Evolutionary conservation across 2,113 vertebrate genomes (phyloP).

Genomic region (Hippopotamus amphibius): DNA sequence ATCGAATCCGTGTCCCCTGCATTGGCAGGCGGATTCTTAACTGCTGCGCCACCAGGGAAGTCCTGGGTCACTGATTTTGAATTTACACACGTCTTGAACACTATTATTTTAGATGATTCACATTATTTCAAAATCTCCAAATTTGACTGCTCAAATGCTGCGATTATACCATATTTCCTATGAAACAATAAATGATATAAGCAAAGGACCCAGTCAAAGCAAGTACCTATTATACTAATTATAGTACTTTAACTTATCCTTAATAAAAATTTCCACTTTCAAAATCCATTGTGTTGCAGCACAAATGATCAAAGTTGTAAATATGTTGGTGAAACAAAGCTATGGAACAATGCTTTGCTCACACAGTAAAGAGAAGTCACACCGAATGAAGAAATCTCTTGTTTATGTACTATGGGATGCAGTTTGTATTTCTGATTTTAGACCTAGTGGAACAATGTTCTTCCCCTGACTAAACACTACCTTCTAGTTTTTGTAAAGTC

Average conservation of each 20-base stretch:
- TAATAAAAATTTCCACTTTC: conserved; percentile 34
- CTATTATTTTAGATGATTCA: not conserved
- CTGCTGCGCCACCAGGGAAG: too few species aligned
- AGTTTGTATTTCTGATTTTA: not conserved
- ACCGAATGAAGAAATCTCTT: not conserved
- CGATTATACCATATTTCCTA: not conserved
- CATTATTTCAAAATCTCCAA: not conserved
- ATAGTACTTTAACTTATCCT: conserved; percentile 28
- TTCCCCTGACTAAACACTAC: not conserved
- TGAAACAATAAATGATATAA: conserved; percentile 53
- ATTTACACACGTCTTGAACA: not conserved
- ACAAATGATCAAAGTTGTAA: not conserved
- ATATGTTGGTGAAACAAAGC: not conserved
- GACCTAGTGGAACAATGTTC: not conserved
- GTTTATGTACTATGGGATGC: not conserved
- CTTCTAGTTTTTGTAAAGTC: not conserved
- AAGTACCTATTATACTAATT: conserved; percentile 14
- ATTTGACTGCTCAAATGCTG: not conserved
- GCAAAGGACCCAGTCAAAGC: not conserved
- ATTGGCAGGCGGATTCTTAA: too few species aligned
- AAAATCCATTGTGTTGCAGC: not conserved
- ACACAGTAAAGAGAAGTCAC: not conserved
- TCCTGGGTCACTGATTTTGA: not conserved
- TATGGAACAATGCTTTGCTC: not conserved
- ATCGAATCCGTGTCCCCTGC: too few species aligned